These are phyloP conservation scores for Silurus asotus DNA, from an alignment of 2,113 vertebrate genomes.

Conservation along the genomic window DNA sequence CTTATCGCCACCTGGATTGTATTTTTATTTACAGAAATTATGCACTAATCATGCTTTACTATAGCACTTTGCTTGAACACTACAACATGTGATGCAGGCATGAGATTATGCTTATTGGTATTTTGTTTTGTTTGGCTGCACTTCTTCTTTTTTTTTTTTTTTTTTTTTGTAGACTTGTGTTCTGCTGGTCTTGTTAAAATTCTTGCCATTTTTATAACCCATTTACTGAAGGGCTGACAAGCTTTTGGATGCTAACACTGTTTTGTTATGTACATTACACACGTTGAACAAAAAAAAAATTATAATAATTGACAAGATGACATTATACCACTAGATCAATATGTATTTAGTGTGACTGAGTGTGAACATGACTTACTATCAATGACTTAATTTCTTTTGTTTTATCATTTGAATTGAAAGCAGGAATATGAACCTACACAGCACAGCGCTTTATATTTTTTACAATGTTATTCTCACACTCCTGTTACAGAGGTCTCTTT, in stretches of 20 bases:
- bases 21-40: neutral
- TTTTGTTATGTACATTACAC: conserved; percentile 55
- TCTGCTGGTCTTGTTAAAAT: conserved; percentile 64
- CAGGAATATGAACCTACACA: neutral
- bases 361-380: neutral
- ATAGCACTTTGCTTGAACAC: conserved; percentile 25
- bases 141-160: no score
- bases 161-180: conserved; percentile 58
- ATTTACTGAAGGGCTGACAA: conserved; percentile 63
- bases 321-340: neutral
- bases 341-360: neutral
- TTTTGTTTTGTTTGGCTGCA: conserved; percentile 62
- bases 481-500: neutral
- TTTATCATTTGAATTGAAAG: neutral
- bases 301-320: neutral
- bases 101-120: conserved; percentile 63
- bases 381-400: neutral
- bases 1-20: neutral
- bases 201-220: conserved; percentile 61
- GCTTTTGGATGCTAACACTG: conserved; percentile 65
- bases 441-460: neutral
- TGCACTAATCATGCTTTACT: neutral
- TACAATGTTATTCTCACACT: neutral
- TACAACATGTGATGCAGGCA: conserved; percentile 57
- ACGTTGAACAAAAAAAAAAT: neutral